Percentiles rank a stretch among this genome's conserved stretches.
phyloP scores from a whole-genome alignment of 2,113 vertebrate genomes.

The Zosterops pallidus region DNA sequence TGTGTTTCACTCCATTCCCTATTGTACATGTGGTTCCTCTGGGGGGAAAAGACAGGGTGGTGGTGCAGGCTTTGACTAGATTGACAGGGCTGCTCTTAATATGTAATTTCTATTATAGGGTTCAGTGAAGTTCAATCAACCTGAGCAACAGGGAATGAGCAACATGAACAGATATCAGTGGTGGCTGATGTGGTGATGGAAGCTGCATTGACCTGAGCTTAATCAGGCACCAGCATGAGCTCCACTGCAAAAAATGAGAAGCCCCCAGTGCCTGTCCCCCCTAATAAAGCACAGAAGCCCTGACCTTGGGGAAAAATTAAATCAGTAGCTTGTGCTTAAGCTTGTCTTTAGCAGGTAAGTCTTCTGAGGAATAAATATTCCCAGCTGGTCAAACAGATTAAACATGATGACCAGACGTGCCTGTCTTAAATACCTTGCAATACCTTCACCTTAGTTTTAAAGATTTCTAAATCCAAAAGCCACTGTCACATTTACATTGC shows the following conservation, averaged over 20 bases:
- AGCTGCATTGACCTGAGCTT: not conserved
- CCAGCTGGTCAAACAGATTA: not conserved
- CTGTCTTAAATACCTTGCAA: not conserved
- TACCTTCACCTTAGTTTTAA: not conserved
- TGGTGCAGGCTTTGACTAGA: not conserved
- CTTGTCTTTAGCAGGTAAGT: not conserved
- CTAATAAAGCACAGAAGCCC: not conserved
- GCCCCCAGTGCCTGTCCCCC: not conserved
- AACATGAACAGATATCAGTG: not conserved
- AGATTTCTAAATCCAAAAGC: not conserved
- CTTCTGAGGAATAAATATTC: not conserved
- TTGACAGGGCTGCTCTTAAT: not conserved
- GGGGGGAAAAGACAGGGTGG: not conserved
- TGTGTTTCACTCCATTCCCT: rapidly evolving
- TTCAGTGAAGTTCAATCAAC: not conserved
- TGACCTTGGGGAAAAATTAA: not conserved
- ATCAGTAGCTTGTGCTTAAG: not conserved
- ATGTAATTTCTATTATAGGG: not conserved
- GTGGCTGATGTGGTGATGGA: not conserved
- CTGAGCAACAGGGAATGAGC: not conserved
- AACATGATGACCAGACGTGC: not conserved
- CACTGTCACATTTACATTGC: not conserved
- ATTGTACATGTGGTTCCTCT: not conserved
- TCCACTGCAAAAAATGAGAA: not conserved
- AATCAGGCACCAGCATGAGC: not conserved